Evolutionary conservation across 1,140 invertebrate species (phyloP).

Genomic region (Pomacea maculata): DNA sequence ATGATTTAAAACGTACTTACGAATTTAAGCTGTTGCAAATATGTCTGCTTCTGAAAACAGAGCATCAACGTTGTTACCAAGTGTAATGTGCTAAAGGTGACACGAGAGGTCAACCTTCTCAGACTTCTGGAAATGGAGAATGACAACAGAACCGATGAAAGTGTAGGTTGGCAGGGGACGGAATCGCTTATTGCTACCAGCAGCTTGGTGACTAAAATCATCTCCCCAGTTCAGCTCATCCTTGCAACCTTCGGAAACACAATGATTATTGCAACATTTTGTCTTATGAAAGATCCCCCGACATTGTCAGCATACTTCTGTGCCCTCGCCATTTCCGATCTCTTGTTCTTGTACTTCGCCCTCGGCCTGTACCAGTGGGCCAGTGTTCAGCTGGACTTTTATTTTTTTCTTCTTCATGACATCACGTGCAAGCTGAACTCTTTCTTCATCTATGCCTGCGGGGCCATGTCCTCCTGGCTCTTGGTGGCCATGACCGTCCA

Average conservation of each 20-base stretch:
- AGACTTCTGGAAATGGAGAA: no score
- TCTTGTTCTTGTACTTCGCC: background rate
- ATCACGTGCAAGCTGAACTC: background rate
- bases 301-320: background rate
- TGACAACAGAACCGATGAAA: no score
- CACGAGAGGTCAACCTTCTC: no score
- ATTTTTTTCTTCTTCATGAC: background rate
- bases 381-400: background rate
- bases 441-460: background rate
- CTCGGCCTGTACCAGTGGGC: background rate
- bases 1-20: no score
- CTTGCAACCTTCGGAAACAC: slow-evolving; percentile 1
- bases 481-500: background rate
- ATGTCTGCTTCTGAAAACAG: no score
- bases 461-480: background rate
- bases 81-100: no score
- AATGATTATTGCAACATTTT: background rate
- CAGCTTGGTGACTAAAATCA: no score
- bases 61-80: no score
- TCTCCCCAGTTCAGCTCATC: background rate
- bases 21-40: no score
- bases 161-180: no score
- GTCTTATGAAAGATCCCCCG: background rate
- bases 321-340: background rate
- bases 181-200: no score